phyloP scores from a whole-genome alignment of 2,888 invertebrate species.

The Electrophaes corylata region DNA sequence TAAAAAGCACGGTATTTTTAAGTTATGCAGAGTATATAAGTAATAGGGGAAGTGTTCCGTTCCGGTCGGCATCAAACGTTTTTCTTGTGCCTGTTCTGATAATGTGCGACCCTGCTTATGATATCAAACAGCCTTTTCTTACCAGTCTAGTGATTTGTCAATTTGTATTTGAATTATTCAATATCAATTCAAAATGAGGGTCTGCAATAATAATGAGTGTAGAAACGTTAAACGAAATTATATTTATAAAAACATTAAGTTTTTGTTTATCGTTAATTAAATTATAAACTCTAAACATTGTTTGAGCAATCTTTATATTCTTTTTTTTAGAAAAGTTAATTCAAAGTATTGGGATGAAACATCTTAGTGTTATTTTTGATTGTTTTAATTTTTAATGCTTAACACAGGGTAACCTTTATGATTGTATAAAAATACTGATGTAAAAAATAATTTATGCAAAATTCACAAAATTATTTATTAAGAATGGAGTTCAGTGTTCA shows the following conservation, averaged over 20 bases:
- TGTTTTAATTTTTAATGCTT: conserved; percentile 28
- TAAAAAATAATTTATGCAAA: conserved; percentile 22
- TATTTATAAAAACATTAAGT: conserved; percentile 8
- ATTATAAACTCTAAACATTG: conserved; percentile 10
- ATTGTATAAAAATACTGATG: conserved; percentile 22
- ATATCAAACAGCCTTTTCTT: not conserved
- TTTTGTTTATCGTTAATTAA: conserved; percentile 2
- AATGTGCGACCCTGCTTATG: not conserved
- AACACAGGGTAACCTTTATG: conserved; percentile 31
- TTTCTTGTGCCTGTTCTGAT: too few relatives aligned
- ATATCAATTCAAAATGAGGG: conserved; percentile 7
- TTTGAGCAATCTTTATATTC: not conserved
- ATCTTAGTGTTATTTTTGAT: conserved; percentile 14
- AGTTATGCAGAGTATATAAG: too few relatives aligned
- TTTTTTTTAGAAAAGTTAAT: not conserved
- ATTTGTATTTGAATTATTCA: conserved; percentile 17
- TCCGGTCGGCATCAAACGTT: too few relatives aligned
- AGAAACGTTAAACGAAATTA: conserved; percentile 13
- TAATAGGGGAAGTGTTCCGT: too few relatives aligned
- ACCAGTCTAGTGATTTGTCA: conserved; percentile 3
- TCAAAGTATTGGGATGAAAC: not conserved
- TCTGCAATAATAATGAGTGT: conserved; percentile 1
- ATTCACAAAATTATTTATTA: conserved; percentile 27
- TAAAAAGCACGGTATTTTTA: too few relatives aligned
- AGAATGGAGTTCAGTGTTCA: conserved; percentile 59